Percentiles rank a stretch among this genome's conserved stretches.
These are phyloP conservation scores for Strigops habroptila DNA, from an alignment of 2,113 vertebrate genomes.

Conservation along the genomic window DNA sequence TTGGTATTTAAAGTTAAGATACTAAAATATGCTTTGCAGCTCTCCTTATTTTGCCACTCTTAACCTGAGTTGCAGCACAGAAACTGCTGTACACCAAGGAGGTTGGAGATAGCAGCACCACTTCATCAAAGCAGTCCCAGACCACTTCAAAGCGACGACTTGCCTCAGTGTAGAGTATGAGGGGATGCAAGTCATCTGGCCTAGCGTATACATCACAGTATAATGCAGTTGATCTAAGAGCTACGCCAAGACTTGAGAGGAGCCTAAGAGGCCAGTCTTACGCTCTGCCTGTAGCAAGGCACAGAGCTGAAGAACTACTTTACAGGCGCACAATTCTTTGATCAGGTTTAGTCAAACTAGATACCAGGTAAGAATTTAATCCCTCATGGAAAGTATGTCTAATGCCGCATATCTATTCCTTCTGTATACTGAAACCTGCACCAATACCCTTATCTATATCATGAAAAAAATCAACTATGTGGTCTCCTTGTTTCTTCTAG, in stretches of 20 bases:
- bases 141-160: background rate
- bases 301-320: background rate
- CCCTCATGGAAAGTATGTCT: background rate
- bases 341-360: background rate
- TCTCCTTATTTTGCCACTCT: background rate
- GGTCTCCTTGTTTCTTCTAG: background rate
- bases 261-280: background rate
- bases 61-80: background rate
- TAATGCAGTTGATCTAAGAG: background rate
- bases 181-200: background rate
- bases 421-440: background rate
- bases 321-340: fast-evolving
- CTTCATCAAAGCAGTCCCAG: background rate
- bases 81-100: background rate
- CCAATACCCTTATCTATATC: background rate
- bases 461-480: background rate
- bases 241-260: background rate
- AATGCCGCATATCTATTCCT: background rate
- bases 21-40: background rate
- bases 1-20: background rate
- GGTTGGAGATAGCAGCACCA: background rate
- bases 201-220: background rate
- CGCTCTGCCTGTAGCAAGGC: background rate
- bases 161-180: fast-evolving
- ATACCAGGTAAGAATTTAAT: background rate